Base-by-base conservation (phyloP, 2,113 vertebrate species). In the Gasterosteus aculeatus region DNA sequence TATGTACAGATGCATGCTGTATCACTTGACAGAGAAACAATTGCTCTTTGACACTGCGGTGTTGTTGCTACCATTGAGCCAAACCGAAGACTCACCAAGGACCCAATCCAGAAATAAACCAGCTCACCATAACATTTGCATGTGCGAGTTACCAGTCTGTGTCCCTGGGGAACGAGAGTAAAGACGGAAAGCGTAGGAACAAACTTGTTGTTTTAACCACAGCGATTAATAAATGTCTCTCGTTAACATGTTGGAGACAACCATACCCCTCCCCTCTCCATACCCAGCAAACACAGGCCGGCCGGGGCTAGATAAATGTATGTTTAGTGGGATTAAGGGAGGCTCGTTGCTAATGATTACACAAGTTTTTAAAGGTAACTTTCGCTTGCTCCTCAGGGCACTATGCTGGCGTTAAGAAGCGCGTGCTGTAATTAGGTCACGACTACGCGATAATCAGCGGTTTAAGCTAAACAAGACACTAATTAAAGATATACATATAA, bases 401-500 rank as follows among this genome's bases (percentile, higher is more conserved):
- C 88, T 80, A 81, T 61, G 85, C 89, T 78, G 85, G 82, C 71
- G 88, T 88, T 94, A 91, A 93, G 92, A 92, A 94, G 92, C 80
- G 71, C 64, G 81, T 75, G 87, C 84, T 67, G 91, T 95, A 95
- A 95, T 94, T 95, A 94, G 94, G 93, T 95, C 94, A 95, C 86
- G 93, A 93, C 91, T 91, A 85, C 63, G 92, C 90, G 92, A 94
- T 94, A 94, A 95, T 95, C 94, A 94, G 92, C 92, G 91, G 93
- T 93, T 95, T 95, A 95, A 95, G 94, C 93, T 93, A 95, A 95
- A 95, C 94, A 95, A 94, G 92, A 93, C 93, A 93, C 93, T 94
- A 95, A 95, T 95, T 94, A 95, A 94, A 94, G 93, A 94, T 95
- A 95, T 94, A 94, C 92, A 95, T 94, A 94, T 94, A 95, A 95